These are phyloP conservation scores for Macaria liturata DNA, from an alignment of 2,888 invertebrate species.

Conservation along the genomic window DNA sequence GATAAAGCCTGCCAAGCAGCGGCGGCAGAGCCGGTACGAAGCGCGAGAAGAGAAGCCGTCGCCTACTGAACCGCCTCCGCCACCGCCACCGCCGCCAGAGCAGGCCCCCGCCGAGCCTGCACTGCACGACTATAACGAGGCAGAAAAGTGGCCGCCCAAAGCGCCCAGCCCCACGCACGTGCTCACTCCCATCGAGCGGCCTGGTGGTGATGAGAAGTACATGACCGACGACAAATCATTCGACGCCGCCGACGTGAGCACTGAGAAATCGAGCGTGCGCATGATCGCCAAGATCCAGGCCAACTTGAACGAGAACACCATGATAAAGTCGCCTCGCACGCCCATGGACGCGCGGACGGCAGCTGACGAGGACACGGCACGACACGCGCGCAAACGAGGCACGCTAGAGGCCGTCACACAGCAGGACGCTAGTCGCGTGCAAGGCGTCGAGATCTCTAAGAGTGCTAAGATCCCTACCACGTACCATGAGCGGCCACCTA, in stretches of 20 bases:
- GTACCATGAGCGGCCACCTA: conserved; percentile 85
- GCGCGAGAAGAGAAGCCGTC: conserved; percentile 15
- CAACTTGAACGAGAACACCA: conserved; percentile 74
- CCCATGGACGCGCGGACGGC: conserved; percentile 78
- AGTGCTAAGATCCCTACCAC: conserved; percentile 76
- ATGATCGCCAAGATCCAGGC: conserved; percentile 80
- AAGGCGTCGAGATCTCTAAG: conserved; percentile 75
- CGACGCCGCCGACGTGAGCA: conserved; percentile 58
- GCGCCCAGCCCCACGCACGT: conserved; percentile 65
- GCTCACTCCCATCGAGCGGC: conserved; percentile 71
- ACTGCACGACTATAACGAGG: conserved; percentile 46
- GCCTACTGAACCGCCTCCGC: conserved; percentile 47
- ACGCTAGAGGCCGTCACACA: conserved; percentile 62
- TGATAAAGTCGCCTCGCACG: conserved; percentile 79
- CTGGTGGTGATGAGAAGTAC: conserved; percentile 71
- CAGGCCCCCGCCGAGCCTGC: conserved; percentile 48
- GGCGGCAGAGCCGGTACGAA: conserved; percentile 32
- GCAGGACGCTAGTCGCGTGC: conserved; percentile 72
- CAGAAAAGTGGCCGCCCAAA: conserved; percentile 70
- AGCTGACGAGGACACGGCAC: conserved; percentile 60
- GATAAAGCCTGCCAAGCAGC: conserved; percentile 33
- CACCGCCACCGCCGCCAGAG: conserved; percentile 53
- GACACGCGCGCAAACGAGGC: conserved; percentile 59
- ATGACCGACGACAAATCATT: conserved; percentile 75
- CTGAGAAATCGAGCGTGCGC: conserved; percentile 72